A percentile compares a stretch with the other conserved stretches of the same genome.
phyloP scores from a whole-genome alignment of 2,888 invertebrate genomes.

The Pseudolycoriella hygida region DNA sequence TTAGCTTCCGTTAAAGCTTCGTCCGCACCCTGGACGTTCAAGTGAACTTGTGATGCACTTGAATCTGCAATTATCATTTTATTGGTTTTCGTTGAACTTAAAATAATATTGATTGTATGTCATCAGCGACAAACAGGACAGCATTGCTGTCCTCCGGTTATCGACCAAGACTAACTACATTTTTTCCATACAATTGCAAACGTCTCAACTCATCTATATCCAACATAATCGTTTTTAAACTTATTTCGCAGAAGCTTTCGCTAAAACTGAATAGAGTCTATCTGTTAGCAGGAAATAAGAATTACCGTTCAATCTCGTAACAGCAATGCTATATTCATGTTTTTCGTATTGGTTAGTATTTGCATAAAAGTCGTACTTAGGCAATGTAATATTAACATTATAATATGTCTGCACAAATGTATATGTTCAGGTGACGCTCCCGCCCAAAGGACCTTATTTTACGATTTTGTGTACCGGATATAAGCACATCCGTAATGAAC shows the following conservation, averaged over 20 bases:
- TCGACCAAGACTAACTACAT: no score
- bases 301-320: slow-evolving; percentile 4
- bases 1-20: no score
- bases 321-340: not conserved
- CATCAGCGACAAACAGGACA: no score
- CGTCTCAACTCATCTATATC: no score
- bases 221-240: no score
- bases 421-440: not conserved
- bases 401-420: not conserved
- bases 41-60: no score
- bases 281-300: slow-evolving; percentile 2
- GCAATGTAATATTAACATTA: not conserved
- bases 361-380: not conserved
- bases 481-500: slow-evolving; percentile 4
- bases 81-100: no score
- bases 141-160: no score
- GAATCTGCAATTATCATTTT: no score
- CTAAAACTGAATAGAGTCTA: not conserved
- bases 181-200: no score
- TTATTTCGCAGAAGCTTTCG: not conserved
- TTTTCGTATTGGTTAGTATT: not conserved
- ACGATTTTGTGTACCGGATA: slow-evolving; percentile 4
- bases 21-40: no score
- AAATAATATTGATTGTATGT: no score
- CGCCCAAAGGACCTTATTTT: not conserved